Base-by-base conservation (phyloP, 2,113 vertebrate genomes). In the Peromyscus maniculatus region DNA sequence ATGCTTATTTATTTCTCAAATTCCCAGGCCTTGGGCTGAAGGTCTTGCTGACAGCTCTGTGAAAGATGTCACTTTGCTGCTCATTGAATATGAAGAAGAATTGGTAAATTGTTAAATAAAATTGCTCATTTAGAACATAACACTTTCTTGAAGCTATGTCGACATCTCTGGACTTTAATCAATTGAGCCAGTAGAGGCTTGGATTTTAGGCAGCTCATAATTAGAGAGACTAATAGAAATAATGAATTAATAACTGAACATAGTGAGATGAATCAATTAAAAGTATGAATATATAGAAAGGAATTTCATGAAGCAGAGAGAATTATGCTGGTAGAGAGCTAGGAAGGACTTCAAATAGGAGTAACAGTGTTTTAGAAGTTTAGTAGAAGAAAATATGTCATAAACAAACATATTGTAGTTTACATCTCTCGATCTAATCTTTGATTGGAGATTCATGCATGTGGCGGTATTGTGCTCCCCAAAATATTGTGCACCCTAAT, bases 1-100 rank as follows among this genome's bases (percentile, higher is more conserved):
- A 79, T 96, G 90, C 46, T 74, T 92, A 64, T 3, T 94, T 78
- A n/a, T 22, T 78, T 0, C 3, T 86, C 39, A 66, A 0, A 0
- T 0, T 72, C 0, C 0, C 4, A 24, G 36, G 5, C 0, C 1
- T 86, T 96, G 96, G 96, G 52, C 15, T 36, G 15, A 92, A 28
- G 72, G 96, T 78, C 43, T 49, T 57, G 5, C 21, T 28, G 31
- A 92, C n/a, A 96, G 94, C 64, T 93, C 46, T 75, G 31, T 6
- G 31, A 52, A 77, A 87, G 46, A 94, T 15, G 92, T 80, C 59
- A 72, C 11, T 72, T 78, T 97, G 69, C 82, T 97, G 75, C 74
- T 96, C 77, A 93, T 96, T 95, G 67, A 79, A 91, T 75, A 96
- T 84, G 3, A 78, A 10, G 69, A 91, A 91, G 88, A 95, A 93